Evolutionary conservation across 2,888 invertebrate species (phyloP).

Genomic region (Lasioglossum figueresi): DNA sequence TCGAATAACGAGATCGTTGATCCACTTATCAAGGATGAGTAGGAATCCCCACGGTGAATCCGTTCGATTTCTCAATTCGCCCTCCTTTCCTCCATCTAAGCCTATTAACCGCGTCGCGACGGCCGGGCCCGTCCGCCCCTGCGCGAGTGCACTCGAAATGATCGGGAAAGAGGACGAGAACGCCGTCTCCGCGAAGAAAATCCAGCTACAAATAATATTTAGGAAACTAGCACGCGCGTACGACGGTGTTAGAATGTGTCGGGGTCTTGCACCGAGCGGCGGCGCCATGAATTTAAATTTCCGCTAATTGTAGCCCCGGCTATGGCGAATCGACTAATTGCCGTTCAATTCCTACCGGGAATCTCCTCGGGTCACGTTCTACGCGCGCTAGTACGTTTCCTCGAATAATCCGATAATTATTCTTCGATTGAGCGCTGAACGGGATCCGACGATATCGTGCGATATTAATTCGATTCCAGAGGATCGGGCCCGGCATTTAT

Average conservation of each 20-base stretch:
- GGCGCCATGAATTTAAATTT: slow-evolving; percentile 65
- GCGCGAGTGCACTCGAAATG: slow-evolving; percentile 51
- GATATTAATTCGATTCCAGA: slow-evolving; percentile 41
- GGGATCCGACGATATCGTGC: slow-evolving; percentile 28
- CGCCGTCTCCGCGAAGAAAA: slow-evolving; percentile 21
- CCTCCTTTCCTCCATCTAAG: slow-evolving; percentile 52
- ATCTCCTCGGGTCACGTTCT: slow-evolving; percentile 26
- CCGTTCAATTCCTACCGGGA: slow-evolving; percentile 40
- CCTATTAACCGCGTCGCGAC: slow-evolving; percentile 57
- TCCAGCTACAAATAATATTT: slow-evolving; percentile 63
- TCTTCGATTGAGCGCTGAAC: slow-evolving; percentile 46
- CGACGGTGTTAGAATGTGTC: background rate
- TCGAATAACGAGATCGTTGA: slow-evolving; percentile 67
- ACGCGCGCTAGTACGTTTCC: slow-evolving; percentile 34
- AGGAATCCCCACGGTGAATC: slow-evolving; percentile 53
- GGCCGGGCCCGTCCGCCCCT: background rate
- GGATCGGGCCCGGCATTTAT: slow-evolving; percentile 24
- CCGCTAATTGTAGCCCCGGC: slow-evolving; percentile 47
- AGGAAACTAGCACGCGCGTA: slow-evolving; percentile 22
- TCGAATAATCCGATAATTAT: slow-evolving; percentile 55
- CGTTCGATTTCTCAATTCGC: slow-evolving; percentile 23
- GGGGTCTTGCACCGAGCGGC: slow-evolving; percentile 12
- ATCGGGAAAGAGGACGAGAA: slow-evolving; percentile 40
- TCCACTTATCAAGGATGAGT: slow-evolving; percentile 73
- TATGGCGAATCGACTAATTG: slow-evolving; percentile 52